Evolutionary conservation across 2,888 invertebrate genomes (phyloP), one percentile per base, ranked within the genome.

Genomic region (Ornithoptera alexandrae): DNA sequence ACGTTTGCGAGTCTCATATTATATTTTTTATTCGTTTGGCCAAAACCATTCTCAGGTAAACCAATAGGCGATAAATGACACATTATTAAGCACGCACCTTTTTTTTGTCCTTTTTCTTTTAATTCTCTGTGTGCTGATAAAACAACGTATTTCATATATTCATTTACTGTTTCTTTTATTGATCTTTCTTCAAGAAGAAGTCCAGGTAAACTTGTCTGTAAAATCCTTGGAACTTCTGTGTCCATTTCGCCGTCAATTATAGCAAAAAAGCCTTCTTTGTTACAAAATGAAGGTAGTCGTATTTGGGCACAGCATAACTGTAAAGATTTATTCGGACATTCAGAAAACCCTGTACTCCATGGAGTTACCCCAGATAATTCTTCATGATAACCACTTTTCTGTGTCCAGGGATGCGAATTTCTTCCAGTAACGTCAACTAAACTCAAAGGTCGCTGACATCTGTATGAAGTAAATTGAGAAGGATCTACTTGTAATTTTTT

Each of bases 301-400:
- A 97, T 93, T 88, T 97, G 97, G 0, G 96, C 94, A 69, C 97
- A 95, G 80, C 95, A 95, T n/a, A 97, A 85, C 78, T 95, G 95
- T 74, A 96, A 93, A 67, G 94, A 93, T 74, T 94, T 94, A 50
- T 97, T 97, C 0, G 97, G 95, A 17, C 97, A 96, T 90, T 97
- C 97, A 0, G 97, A 96, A 85, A 97, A 97, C 0, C 97, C 97
- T 46, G 97, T 93, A 62, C 93, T 94, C 97, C 97, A 97, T 5
- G 96, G 96, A 10, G 94, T 95, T 10, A 79, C 75, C 3, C 94
- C 92, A 71, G 84, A 90, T 71, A 94, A 84, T 75, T 95, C 95
- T 71, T 92, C 90, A 65, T 93, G 94, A 74, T 94, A 90, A 61
- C 86, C 88, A 77, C 81, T 88, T 79, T 89, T 92, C 77, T 91